Base-by-base conservation (phyloP, 2,113 vertebrate genomes). In the Hystrix brachyura region DNA sequence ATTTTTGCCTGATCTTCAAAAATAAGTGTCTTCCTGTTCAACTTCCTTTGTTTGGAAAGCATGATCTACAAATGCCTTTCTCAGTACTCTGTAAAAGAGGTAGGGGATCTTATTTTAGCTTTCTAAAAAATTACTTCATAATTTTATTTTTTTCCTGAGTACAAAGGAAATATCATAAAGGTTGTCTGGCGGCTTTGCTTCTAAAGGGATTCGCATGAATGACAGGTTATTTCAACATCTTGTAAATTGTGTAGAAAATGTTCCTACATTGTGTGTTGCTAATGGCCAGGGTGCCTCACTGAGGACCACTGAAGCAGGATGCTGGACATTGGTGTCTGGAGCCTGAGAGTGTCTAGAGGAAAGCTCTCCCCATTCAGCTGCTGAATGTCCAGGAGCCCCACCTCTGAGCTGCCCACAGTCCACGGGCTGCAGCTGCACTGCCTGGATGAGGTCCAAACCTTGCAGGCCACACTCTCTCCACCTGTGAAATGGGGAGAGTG, bases 41-140 rank as follows among this genome's bases (percentile, higher is more conserved):
- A 71, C 59, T 96, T 92, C 84, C 84, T 97, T 97, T 98, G 89
- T 97, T 90, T 92, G 72, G 43, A 95, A 95, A 67, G 12, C 23
- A 78, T 76, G 27, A 43, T 87, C 94, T 89, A 85, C 94, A 95
- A 94, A 79, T 82, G 46, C 9, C 71, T 89, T 60, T 90, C 74
- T 74, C 10, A 46, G 48, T n/a, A 34, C 29, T 91, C 9, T 78
- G 32, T 29, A 92, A 65, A 60, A 6, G 6, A 43, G 7, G 11
- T 29, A 94, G n/a, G 9, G 72, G 29, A 83, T 14, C 88, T 81
- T 78, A 76, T 11, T 91, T 76, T 78, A 72, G 4, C 46, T 91
- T 85, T 67, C 67, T 86, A 38, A 25, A 94, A 81, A 69, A 53
- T 90, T 82, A 78, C 23, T 81, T 93, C 29, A 62, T 90, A 83